These are phyloP conservation scores for Ondatra zibethicus DNA, from an alignment of 2,113 vertebrate genomes.

Conservation along the genomic window DNA sequence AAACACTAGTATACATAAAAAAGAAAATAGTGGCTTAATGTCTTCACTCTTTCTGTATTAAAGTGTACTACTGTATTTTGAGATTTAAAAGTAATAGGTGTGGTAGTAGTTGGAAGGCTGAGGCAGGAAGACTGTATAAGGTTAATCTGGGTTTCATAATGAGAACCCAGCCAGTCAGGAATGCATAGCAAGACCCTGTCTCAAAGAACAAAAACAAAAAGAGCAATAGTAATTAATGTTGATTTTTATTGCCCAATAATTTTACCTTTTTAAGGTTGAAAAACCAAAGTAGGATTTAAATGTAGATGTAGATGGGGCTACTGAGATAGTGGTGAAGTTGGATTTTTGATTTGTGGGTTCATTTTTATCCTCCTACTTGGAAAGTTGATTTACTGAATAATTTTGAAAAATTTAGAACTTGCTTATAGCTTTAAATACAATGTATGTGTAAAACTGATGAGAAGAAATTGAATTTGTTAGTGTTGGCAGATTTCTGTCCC, in stretches of 20 bases:
- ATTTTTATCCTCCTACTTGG: constrained; percentile 7
- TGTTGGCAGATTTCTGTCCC: neutral
- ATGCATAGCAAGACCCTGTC: neutral
- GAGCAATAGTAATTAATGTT: neutral
- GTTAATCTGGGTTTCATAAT: neutral
- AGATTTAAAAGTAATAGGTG: neutral
- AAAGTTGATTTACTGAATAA: neutral
- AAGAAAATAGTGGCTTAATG: neutral
- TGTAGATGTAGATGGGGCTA: no score
- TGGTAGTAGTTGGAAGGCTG: neutral
- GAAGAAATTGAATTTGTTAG: constrained; percentile 12
- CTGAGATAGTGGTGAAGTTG: neutral
- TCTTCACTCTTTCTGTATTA: neutral
- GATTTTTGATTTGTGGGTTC: constrained; percentile 38
- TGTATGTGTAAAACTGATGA: neutral
- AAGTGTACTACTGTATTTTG: neutral
- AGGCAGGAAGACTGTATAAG: neutral
- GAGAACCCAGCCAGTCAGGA: neutral
- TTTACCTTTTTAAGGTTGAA: neutral
- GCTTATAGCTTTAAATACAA: neutral
- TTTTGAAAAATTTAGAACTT: constrained; percentile 14
- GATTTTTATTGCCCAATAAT: neutral
- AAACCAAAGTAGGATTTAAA: neutral
- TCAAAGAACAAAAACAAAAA: neutral
- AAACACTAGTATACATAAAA: neutral